Evolutionary conservation across 2,113 vertebrate genomes (phyloP).

Genomic region (Oceanites oceanicus): DNA sequence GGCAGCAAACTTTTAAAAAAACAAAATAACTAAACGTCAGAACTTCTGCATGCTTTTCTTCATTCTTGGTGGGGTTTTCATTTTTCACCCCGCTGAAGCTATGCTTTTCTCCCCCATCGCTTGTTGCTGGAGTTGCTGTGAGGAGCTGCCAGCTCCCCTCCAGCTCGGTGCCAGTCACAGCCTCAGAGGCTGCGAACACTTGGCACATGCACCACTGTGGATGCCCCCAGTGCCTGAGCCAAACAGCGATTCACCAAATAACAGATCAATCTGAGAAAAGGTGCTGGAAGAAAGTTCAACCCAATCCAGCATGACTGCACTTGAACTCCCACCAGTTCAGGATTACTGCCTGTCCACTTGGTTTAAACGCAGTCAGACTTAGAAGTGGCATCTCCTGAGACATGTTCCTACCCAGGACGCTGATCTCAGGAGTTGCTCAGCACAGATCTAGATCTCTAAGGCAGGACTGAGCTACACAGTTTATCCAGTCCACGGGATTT

Average conservation of each 20-base stretch:
- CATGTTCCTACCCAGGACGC: accelerated
- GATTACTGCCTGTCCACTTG: not conserved
- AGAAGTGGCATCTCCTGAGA: not conserved
- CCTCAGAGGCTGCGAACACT: not conserved
- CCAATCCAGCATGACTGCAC: accelerated
- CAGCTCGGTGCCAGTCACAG: not conserved
- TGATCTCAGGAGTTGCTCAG: accelerated
- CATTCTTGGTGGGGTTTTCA: not conserved
- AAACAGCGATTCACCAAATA: not conserved
- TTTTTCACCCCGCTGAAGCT: not conserved
- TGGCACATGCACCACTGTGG: accelerated
- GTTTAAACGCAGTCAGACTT: not conserved
- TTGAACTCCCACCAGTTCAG: not conserved
- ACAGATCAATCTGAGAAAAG: not conserved
- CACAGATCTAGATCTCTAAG: not conserved
- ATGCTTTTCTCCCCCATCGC: accelerated
- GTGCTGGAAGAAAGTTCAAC: not conserved
- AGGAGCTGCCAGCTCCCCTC: not conserved
- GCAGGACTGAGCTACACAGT: not conserved
- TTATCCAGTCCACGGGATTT: not conserved
- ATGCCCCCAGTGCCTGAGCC: not conserved
- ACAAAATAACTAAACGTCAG: not conserved
- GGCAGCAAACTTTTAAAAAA: not conserved
- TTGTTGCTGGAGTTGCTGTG: not conserved
- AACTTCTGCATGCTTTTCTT: not conserved